Conservation (phyloP, 2,888 invertebrate genomes). For the Auanema freiburgensis region DNA sequence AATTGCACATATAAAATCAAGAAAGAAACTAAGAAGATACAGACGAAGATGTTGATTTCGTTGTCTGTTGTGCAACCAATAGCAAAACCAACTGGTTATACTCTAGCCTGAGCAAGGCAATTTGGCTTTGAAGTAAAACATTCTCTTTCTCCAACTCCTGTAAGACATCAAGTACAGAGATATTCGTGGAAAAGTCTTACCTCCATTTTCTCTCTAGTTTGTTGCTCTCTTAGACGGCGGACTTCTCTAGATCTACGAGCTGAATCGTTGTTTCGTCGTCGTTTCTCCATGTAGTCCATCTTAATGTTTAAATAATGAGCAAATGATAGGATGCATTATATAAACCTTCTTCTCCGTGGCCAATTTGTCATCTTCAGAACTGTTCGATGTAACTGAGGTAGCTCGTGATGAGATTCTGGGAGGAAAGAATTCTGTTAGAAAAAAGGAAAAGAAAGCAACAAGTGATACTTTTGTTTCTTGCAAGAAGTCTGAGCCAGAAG, state of each 20-base stretch:
- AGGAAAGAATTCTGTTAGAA: not conserved
- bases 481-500: no score
- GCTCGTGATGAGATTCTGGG: not conserved
- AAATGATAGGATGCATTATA: not conserved
- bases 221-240: slow-evolving; percentile 9
- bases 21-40: no score
- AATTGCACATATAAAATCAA: no score
- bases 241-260: slow-evolving; percentile 19
- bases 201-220: slow-evolving; percentile 15
- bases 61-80: slow-evolving; percentile 5
- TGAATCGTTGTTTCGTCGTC: slow-evolving; percentile 15
- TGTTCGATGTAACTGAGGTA: slow-evolving; percentile 7
- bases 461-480: not conserved
- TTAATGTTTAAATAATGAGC: not conserved
- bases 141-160: slow-evolving; percentile 21
- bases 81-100: slow-evolving; percentile 17
- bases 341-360: no score
- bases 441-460: not conserved
- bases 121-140: slow-evolving; percentile 7
- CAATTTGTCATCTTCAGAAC: no score
- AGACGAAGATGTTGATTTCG: no score
- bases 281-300: slow-evolving; percentile 14
- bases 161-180: no score
- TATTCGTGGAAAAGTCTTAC: not conserved
- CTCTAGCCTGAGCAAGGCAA: slow-evolving; percentile 10